Evolutionary conservation across 2,888 invertebrate species (phyloP), one percentile per base, ranked within the genome.

Genomic region (Drosophila affinis): DNA sequence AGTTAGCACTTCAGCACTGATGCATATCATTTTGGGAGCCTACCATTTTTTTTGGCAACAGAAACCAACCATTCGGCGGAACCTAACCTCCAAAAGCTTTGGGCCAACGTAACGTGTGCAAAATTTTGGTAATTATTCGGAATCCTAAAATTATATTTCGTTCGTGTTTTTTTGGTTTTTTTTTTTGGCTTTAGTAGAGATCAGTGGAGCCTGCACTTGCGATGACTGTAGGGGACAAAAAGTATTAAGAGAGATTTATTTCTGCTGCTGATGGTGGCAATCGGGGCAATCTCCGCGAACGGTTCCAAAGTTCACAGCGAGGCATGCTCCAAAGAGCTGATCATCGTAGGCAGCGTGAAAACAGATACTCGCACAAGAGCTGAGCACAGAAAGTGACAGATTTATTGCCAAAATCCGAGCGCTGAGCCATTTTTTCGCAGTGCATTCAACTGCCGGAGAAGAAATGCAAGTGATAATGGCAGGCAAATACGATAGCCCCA

Each of bases 281-380:
- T 72, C 74, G 72, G 65, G 78, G 68, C 78, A 73, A 85, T 87
- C 80, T 72, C 64, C 69, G 75, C 61, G 76, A 77, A 67, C 70
- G 83, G 68, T 77, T 83, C 76, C 85, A 88, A 85, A 85, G 85
- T 86, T 77, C 88, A 88, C 49, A 47, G 34, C 51, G 62, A 57
- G 76, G 58, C 83, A 84, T 79, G 83, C 83, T 77, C 60, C 71
- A 71, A 67, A 52, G 56, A 45, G 86, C 72, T 84, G 83, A 84
- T 84, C 81, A 48, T 47, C 73, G 55, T 44, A 21, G 51, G 44
- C 46, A 32, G 49, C 49, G 67, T 46, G 70, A 70, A n/a, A 64
- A 39, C 39, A 49, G 27, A 34, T 24, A 32, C 58, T 56, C 32
- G 27, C 14, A 47, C 48, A 21, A 56, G 34, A 60, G 21, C 29